Evolutionary conservation across 2,113 vertebrate genomes (phyloP).

Genomic region (Leptosomus discolor): DNA sequence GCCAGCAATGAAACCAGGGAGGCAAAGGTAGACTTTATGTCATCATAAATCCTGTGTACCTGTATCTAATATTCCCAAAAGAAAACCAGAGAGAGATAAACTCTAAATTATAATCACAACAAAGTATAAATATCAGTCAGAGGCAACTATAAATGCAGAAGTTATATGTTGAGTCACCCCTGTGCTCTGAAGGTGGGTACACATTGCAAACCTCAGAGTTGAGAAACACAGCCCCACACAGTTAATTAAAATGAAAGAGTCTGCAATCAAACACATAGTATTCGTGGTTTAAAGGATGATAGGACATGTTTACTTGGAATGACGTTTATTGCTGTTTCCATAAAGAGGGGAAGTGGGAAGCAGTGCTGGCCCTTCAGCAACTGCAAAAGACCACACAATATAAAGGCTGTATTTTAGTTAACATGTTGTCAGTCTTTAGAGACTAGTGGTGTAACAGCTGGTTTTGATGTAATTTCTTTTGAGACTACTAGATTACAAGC

Average conservation of each 20-base stretch:
- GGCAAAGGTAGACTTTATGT: not conserved
- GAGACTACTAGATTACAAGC: constrained; percentile 74
- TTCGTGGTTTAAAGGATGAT: not conserved
- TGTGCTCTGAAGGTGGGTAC: not conserved
- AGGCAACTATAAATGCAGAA: not conserved
- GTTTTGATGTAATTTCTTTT: constrained; percentile 78
- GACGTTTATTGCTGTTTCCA: not conserved
- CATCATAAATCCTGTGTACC: not conserved
- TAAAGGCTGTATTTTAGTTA: constrained; percentile 65
- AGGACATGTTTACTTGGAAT: not conserved
- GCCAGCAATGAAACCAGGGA: not conserved
- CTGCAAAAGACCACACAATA: constrained; percentile 22
- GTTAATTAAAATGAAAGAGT: not conserved
- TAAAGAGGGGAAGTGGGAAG: not conserved
- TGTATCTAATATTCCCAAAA: not conserved
- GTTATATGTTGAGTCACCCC: not conserved
- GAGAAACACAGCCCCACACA: not conserved
- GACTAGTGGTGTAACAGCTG: constrained; percentile 68
- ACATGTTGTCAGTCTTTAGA: constrained; percentile 60
- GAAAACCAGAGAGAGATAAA: not conserved
- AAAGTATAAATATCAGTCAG: not conserved
- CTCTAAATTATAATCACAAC: not conserved
- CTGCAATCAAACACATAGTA: not conserved
- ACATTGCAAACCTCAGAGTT: not conserved
- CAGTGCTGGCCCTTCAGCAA: not conserved